Base-by-base conservation (phyloP, 2,797 vertebrate species). In the Rhyacichthys aspro region DNA sequence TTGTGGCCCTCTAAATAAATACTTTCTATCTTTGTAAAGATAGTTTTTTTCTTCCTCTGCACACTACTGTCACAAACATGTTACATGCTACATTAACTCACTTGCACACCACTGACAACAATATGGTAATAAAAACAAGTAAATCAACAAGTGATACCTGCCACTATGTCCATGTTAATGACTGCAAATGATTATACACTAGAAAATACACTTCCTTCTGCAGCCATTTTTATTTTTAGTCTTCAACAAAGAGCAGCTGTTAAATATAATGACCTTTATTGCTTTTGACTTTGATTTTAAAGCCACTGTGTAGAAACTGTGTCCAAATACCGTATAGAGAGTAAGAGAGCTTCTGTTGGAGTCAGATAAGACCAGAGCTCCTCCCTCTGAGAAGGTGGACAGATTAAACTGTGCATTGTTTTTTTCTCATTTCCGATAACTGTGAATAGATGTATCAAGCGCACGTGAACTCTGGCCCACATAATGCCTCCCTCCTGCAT, bases 281-380 rank as follows among this genome's bases (percentile, higher is more conserved):
- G 23, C 23, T 28, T 28, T 28, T 28, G 23, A 5, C 23, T 23
- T 23, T 23, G 19, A 23, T 23, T 23, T 23, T 23, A 23, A 23
- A 23, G 19, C 19, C 4, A 28, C 1, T 28, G 23, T 4, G 3
- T 28, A 2, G 23, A 5, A 28, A 28, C 23, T 5, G 23, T 28
- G 23, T 3, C 23, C 23, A 28, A 28, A 28, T 28, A 28, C 23
- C 2, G 19, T 4, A 28, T 28, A 28, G 23, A 28, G 23, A 28
- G 23, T 28, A 2, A 28, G 23, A 28, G 2, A 28, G 19, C 23
- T 59, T 44, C 59, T 67, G 72, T 53, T 47, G 7, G 55, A 59
- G 32, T 45, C 49, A 55, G 74, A 75, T 71, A 75, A 74, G 65
- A 62, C 39, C 17, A 10, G 11, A 54, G 46, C 49, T 19, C 42